Evolutionary conservation across 2,888 invertebrate genomes (phyloP).

Genomic region (Resseliella maxima): DNA sequence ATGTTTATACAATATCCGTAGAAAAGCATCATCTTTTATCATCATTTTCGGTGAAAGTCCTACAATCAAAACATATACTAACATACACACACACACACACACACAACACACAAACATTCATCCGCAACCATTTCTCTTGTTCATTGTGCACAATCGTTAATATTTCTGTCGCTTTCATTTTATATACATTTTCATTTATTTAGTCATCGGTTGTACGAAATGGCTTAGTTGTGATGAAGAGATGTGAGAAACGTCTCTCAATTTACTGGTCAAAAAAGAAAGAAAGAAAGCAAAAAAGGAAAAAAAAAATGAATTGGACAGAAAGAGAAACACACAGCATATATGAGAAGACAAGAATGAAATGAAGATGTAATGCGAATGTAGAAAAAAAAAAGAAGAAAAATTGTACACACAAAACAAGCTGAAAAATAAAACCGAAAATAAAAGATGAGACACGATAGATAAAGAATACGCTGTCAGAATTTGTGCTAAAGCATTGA

Average conservation of each 20-base stretch:
- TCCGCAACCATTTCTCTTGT: conserved; percentile 25
- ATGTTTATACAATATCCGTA: conserved; percentile 4
- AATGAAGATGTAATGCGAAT: conserved; percentile 34
- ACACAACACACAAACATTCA: conserved; percentile 6
- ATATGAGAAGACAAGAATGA: background rate
- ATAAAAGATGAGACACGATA: conserved; percentile 51
- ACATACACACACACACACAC: background rate
- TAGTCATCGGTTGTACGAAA: background rate
- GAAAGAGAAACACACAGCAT: background rate
- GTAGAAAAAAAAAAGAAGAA: background rate
- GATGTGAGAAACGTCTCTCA: background rate
- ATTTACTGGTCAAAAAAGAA: background rate
- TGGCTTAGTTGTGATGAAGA: background rate
- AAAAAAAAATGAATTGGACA: too few relatives aligned
- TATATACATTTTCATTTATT: conserved; percentile 45
- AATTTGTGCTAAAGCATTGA: background rate
- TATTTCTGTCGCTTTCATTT: conserved; percentile 38
- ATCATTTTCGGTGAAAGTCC: background rate
- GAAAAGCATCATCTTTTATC: conserved; percentile 34
- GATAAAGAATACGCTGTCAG: background rate
- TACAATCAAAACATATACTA: background rate
- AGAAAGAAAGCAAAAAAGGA: too few relatives aligned
- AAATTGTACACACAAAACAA: background rate
- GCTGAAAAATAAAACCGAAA: conserved; percentile 40
- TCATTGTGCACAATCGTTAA: conserved; percentile 42